Evolutionary conservation across 2,888 invertebrate species (phyloP).

Genomic region (Drosophila basisetae): DNA sequence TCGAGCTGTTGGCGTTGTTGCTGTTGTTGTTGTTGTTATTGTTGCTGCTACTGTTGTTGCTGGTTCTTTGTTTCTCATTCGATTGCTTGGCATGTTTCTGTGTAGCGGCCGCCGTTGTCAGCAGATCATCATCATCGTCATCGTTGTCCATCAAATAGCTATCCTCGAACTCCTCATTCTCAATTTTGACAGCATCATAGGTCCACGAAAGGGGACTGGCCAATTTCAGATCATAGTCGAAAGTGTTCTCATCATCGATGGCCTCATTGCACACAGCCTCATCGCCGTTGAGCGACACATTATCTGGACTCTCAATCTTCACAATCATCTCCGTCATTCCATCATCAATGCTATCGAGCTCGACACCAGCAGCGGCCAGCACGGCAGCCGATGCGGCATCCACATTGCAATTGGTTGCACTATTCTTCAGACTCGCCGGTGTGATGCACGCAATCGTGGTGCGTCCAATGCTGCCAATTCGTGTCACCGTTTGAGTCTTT

Average conservation of each 20-base stretch:
- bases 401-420: slow-evolving; percentile 70
- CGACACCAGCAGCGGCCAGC: slow-evolving; percentile 81
- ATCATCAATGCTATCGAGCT: slow-evolving; percentile 82
- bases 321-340: slow-evolving; percentile 84
- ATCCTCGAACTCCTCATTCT: slow-evolving; percentile 84
- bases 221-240: slow-evolving; percentile 84
- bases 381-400: slow-evolving; percentile 79
- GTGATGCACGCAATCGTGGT: slow-evolving; percentile 83
- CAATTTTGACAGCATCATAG: slow-evolving; percentile 84
- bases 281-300: slow-evolving; percentile 75
- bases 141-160: slow-evolving; percentile 81
- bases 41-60: slow-evolving; percentile 63
- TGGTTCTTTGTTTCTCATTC: slow-evolving; percentile 55
- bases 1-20: slow-evolving; percentile 1
- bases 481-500: slow-evolving; percentile 72
- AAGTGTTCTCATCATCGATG: slow-evolving; percentile 76
- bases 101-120: slow-evolving; percentile 78
- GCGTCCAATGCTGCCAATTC: slow-evolving; percentile 83
- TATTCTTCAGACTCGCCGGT: slow-evolving; percentile 68
- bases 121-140: slow-evolving; percentile 82
- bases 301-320: slow-evolving; percentile 82
- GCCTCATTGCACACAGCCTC: slow-evolving; percentile 78
- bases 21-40: slow-evolving; percentile 21
- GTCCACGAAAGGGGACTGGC: slow-evolving; percentile 85
- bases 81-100: slow-evolving; percentile 80